A percentile compares a stretch with the other conserved stretches of the same genome.
Evolutionary conservation across 2,113 vertebrate genomes (phyloP).

Genomic region (Erythrocercus mccallii): DNA sequence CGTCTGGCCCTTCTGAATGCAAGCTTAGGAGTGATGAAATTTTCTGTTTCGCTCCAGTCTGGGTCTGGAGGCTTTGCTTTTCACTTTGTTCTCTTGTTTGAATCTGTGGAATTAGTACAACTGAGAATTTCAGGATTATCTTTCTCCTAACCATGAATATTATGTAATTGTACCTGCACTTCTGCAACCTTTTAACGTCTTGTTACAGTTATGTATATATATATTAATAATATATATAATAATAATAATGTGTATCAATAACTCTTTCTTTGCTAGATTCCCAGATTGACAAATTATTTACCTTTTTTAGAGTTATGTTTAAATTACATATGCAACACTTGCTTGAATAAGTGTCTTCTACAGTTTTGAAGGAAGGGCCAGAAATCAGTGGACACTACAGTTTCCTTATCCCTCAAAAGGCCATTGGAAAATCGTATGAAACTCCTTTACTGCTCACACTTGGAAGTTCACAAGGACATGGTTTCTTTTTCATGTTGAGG

Average conservation of each 20-base stretch:
- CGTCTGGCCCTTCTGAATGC: accelerated
- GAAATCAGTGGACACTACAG: not conserved
- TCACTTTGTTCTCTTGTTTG: not conserved
- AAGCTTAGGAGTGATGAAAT: not conserved
- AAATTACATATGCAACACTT: not conserved
- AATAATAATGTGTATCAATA: not conserved
- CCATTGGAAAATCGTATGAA: not conserved
- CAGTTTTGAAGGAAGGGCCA: not conserved
- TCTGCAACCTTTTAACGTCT: not conserved
- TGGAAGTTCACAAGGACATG: not conserved
- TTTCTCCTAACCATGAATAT: not conserved
- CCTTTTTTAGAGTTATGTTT: not conserved
- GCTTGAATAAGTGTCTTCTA: not conserved
- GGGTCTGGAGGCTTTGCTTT: not conserved
- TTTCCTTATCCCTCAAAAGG: not conserved
- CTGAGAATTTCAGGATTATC: not conserved
- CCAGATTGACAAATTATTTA: not conserved
- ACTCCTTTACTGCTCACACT: not conserved
- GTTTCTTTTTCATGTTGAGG: not conserved
- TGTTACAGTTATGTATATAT: not conserved
- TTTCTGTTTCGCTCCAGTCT: not conserved
- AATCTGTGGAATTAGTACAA: not conserved
- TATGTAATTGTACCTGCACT: not conserved
- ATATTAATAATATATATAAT: not conserved
- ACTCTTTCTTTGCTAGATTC: not conserved